phyloP scores from a whole-genome alignment of 37 sponge, comb jelly and placozoan species.

The Geodia barretti region DNA sequence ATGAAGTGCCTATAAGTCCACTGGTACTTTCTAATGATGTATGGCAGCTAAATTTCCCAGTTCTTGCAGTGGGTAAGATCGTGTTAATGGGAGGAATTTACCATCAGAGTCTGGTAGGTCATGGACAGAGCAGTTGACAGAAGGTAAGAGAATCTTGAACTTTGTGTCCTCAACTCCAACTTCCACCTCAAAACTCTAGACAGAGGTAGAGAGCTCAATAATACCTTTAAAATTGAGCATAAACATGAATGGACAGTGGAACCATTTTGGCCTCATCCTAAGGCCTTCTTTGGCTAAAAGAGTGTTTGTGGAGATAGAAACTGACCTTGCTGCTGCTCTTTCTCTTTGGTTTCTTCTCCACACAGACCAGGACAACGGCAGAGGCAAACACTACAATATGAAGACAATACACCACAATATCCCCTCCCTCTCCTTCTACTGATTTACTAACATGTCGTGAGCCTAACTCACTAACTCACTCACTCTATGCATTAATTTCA shows the following conservation, averaged over 20 bases:
- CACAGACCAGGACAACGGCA: slow-evolving; percentile 51
- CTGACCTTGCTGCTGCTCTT: slow-evolving; percentile 33
- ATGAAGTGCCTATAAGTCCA: no score
- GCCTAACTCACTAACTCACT: no score
- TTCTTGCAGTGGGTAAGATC: no score
- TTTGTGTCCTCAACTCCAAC: slow-evolving; percentile 34
- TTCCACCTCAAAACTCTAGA: not conserved
- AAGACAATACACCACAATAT: no score
- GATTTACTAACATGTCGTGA: no score
- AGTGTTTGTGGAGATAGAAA: no score
- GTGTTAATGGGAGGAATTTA: not conserved
- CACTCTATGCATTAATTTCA: no score
- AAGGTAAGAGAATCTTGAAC: slow-evolving; percentile 38
- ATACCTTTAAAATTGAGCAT: no score
- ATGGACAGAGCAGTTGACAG: slow-evolving; percentile 26
- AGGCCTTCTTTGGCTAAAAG: not conserved
- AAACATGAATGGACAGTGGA: not conserved
- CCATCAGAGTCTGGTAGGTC: slow-evolving; percentile 79
- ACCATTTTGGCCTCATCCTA: not conserved
- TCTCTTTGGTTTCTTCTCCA: slow-evolving; percentile 27
- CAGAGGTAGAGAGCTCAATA: not conserved
- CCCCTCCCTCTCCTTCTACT: no score
- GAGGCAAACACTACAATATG: slow-evolving; percentile 55
- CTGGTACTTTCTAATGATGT: no score
- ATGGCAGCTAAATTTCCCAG: no score